Evolutionary conservation across 2,888 invertebrate genomes (phyloP).

Genomic region (Euplexia lucipara): DNA sequence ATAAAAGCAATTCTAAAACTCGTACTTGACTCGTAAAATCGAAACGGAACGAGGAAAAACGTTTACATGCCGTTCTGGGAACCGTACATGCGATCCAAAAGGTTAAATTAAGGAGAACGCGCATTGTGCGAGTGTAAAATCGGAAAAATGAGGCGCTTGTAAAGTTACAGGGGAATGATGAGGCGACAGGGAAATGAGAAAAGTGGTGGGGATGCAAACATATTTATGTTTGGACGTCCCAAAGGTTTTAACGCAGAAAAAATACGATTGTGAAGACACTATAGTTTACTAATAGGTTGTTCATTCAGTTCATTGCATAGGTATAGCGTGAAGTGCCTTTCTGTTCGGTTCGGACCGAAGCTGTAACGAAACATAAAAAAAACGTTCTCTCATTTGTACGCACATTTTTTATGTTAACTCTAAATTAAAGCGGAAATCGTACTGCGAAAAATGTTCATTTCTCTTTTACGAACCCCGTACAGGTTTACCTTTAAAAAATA

Average conservation of each 20-base stretch:
- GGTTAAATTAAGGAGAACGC: conserved; percentile 66
- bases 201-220: conserved; percentile 13
- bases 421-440: conserved; percentile 19
- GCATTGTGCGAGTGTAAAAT: conserved; percentile 56
- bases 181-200: conserved; percentile 38
- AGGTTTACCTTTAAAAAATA: conserved; percentile 51
- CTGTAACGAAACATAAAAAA: neutral
- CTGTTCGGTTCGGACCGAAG: no score
- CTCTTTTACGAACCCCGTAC: conserved; percentile 6
- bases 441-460: conserved; percentile 5
- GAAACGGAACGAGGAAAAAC: conserved; percentile 79
- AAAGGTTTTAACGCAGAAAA: neutral
- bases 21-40: conserved; percentile 83
- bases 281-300: no score
- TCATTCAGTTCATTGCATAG: no score
- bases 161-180: conserved; percentile 46
- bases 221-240: neutral
- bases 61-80: conserved; percentile 80
- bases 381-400: neutral
- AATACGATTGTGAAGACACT: conserved; percentile 1
- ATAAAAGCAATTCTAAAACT: conserved; percentile 84
- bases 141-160: conserved; percentile 59
- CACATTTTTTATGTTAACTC: neutral
- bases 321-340: no score
- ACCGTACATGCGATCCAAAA: conserved; percentile 62